Evolutionary conservation across 2,113 vertebrate genomes (phyloP).

Genomic region (Cryptotis parvus): DNA sequence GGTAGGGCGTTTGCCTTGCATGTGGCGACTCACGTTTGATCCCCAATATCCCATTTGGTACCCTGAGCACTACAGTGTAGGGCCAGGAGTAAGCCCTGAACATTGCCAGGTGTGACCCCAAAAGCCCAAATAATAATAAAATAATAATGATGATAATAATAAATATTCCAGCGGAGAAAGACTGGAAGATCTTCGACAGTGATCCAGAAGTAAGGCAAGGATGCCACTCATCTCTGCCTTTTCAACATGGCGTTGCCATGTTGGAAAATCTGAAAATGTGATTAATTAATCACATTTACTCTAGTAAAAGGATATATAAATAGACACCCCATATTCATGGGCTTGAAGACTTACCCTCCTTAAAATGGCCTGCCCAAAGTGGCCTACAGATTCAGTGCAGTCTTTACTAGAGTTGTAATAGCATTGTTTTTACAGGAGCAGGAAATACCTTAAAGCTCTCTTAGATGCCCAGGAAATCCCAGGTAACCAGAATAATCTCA

Average conservation of each 20-base stretch:
- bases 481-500: neutral
- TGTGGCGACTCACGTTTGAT: too few species aligned
- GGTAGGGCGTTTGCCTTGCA: too few species aligned
- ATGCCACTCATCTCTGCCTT: neutral
- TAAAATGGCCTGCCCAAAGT: neutral
- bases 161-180: too few species aligned
- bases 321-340: neutral
- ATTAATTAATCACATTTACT: neutral
- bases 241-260: neutral
- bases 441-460: neutral
- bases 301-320: conserved; percentile 6
- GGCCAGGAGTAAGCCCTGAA: too few species aligned
- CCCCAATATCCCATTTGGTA: too few species aligned
- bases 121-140: too few species aligned
- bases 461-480: neutral
- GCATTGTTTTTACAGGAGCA: too few species aligned
- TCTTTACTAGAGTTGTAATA: neutral
- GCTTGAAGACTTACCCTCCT: neutral
- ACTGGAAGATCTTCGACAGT: too few species aligned
- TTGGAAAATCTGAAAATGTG: neutral
- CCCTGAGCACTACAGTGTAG: too few species aligned
- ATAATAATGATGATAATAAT: too few species aligned
- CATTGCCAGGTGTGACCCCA: too few species aligned
- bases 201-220: neutral
- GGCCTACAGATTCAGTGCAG: neutral